Percentiles rank a stretch among this genome's conserved stretches.
Evolutionary conservation across 2,113 vertebrate genomes (phyloP).

Genomic region (Pyxicephalus adspersus): DNA sequence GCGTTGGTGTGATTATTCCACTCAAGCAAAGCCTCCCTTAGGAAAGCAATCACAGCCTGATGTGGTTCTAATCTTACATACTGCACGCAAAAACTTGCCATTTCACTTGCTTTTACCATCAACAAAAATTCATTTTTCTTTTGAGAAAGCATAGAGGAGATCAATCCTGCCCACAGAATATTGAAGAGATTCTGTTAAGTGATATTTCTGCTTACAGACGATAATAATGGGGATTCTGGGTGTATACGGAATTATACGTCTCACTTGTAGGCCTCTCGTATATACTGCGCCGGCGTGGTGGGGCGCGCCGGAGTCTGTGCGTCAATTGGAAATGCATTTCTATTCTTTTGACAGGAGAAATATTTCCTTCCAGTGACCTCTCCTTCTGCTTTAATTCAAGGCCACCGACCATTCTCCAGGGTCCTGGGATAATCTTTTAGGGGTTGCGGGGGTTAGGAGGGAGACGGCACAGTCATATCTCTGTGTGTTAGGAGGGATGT

Average conservation of each 20-base stretch:
- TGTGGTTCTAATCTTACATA: no score
- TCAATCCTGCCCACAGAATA: no score
- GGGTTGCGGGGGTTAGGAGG: conserved; percentile 48
- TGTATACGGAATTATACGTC: neutral
- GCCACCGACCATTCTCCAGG: conserved; percentile 38
- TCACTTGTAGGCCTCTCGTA: neutral
- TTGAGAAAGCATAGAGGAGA: no score
- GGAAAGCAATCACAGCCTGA: no score
- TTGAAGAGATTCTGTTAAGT: no score
- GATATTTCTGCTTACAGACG: no score
- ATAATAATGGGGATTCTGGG: no score
- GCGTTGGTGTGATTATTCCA: no score
- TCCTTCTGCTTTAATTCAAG: conserved; percentile 50
- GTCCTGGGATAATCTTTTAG: conserved; percentile 48
- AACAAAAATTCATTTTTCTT: no score
- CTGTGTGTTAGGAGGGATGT: neutral
- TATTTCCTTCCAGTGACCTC: conserved; percentile 51
- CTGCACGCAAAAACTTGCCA: no score
- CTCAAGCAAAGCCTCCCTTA: no score
- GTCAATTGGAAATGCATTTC: conserved; percentile 41
- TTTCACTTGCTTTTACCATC: no score
- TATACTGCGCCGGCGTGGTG: neutral
- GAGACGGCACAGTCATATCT: conserved; percentile 39
- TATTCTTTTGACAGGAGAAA: conserved; percentile 52
- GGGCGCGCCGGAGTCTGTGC: neutral